Evolutionary conservation across 1,140 invertebrate genomes (phyloP).

Genomic region (Chironomus striatipennis): DNA sequence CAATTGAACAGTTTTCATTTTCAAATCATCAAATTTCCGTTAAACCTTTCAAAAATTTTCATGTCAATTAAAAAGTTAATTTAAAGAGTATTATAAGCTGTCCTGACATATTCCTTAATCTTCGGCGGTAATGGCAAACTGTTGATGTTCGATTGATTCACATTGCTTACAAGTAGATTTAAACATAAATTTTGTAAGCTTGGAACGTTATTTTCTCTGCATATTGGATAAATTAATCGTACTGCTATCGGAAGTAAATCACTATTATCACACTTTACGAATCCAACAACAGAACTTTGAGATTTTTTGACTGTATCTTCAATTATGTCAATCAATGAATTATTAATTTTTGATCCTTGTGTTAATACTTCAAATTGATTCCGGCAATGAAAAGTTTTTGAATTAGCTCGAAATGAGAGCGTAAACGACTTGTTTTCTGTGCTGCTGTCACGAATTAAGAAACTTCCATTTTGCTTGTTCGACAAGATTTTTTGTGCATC

Average conservation of each 20-base stretch:
- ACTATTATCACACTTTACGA: constrained; percentile 48
- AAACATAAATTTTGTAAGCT: neutral
- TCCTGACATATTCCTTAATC: constrained; percentile 27
- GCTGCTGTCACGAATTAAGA: constrained; percentile 62
- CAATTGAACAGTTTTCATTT: too few relatives aligned
- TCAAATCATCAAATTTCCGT: too few relatives aligned
- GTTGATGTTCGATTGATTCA: constrained; percentile 32
- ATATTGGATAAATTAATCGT: constrained; percentile 41
- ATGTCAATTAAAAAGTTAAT: too few relatives aligned
- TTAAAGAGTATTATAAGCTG: constrained; percentile 27
- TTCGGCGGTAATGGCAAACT: constrained; percentile 27
- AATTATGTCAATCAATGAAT: constrained; percentile 55
- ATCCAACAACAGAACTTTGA: constrained; percentile 57
- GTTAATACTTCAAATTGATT: constrained; percentile 40
- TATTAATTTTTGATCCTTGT: constrained; percentile 39
- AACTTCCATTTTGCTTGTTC: constrained; percentile 59
- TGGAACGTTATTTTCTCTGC: neutral
- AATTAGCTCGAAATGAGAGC: constrained; percentile 59
- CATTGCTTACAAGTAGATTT: constrained; percentile 38
- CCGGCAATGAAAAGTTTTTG: constrained; percentile 63
- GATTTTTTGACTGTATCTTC: constrained; percentile 58
- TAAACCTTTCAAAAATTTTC: too few relatives aligned
- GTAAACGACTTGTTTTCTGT: constrained; percentile 56
- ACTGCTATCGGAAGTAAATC: constrained; percentile 58
- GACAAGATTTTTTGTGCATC: constrained; percentile 32